phyloP scores from a whole-genome alignment of 1,140 invertebrate genomes.

The Homalodisca vitripennis region DNA sequence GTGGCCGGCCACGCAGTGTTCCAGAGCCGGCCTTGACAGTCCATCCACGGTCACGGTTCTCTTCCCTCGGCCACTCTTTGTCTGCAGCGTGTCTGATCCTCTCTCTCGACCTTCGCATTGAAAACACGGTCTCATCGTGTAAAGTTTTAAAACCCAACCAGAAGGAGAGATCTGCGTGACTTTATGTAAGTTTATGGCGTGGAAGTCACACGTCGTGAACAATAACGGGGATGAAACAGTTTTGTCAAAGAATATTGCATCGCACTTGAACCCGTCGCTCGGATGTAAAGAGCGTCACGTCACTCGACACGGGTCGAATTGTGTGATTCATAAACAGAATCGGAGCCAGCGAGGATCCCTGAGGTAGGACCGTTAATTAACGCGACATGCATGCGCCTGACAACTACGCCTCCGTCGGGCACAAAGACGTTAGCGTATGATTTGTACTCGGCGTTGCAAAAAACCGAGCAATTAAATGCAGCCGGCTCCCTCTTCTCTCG shows the following conservation, averaged over 20 bases:
- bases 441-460: neutral
- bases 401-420: constrained; percentile 3
- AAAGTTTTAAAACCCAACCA: too few relatives aligned
- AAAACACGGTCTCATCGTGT: too few relatives aligned
- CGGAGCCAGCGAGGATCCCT: neutral
- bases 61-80: neutral
- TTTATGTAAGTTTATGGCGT: too few relatives aligned
- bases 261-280: too few relatives aligned
- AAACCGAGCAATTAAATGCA: constrained; percentile 7
- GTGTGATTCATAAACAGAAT: neutral
- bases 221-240: too few relatives aligned
- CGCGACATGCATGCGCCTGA: constrained; percentile 1
- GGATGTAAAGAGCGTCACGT: too few relatives aligned
- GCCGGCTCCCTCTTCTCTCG: neutral
- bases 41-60: neutral
- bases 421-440: constrained; percentile 17
- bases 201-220: too few relatives aligned
- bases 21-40: neutral
- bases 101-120: neutral
- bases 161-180: too few relatives aligned
- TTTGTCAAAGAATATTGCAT: too few relatives aligned
- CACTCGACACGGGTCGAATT: too few relatives aligned
- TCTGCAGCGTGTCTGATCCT: neutral
- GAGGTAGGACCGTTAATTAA: neutral
- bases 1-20: neutral